Evolutionary conservation across 2,888 invertebrate species (phyloP), one percentile per base, ranked within the genome.

Genomic region (Phragmatobia fuliginosa): DNA sequence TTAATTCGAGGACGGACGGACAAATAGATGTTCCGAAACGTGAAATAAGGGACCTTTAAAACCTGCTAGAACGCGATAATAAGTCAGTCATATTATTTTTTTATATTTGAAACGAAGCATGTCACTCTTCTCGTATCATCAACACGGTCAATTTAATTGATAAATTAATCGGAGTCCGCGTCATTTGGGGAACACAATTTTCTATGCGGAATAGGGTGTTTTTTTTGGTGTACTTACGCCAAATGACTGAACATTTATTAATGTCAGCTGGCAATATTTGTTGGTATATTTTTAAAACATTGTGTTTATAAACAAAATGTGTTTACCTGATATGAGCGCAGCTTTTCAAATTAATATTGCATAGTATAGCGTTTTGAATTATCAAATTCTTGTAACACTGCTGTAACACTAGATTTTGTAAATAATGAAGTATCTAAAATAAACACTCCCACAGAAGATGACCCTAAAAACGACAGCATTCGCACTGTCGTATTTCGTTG

Each of bases 131-230:
- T 61, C 63, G 62, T 64, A 61, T 65, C 73, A 62, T 67, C 67
- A 52, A 72, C 76, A 71, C 76, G 76, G 73, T 73, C 78, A 70
- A 78, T 81, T 81, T 82, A 81, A 82, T 76, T 80, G 82, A 82
- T 73, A 70, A 79, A 81, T 81, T 81, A 79, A 81, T 82, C 74
- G 78, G 71, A 79, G 68, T 70, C 65, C 62, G 69, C 73, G 73
- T 80, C 80, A 73, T 82, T 81, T 82, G 70, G 60, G 75, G 75
- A 67, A 71, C 82, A 76, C 81, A 70, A 78, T 80, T 71, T 73
- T 67, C 63, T 70, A 65, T 70, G 63, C 33, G 56, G 61, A 68
- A 66, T 68, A 67, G 81, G 81, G 80, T 71, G 73, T 70, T 74
- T 81, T 81, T 64, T 81, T 81, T 81, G 74, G n/a, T 76, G 49